Percentiles rank a stretch among this genome's conserved stretches.
Conservation (phyloP, 1,140 invertebrate genomes). For the Callitettix versicolor region DNA sequence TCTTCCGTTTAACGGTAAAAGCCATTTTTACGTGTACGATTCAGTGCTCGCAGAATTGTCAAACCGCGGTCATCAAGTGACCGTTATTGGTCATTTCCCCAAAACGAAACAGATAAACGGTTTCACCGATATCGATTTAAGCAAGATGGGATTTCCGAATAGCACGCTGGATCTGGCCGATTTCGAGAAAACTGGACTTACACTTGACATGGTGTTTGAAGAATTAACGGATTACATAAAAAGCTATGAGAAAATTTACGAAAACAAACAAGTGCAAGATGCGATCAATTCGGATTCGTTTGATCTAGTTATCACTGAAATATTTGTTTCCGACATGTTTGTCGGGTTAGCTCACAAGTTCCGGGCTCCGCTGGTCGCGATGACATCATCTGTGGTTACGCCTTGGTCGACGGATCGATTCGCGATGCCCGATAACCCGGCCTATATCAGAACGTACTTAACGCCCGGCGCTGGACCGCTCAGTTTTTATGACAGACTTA, state of each 20-base stretch:
- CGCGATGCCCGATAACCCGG: conserved; percentile 17
- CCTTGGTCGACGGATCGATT: conserved; percentile 16
- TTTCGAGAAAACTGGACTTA: not conserved
- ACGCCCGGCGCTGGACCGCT: conserved; percentile 9
- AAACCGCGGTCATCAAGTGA: conserved; percentile 27
- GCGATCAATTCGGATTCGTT: conserved; percentile 33
- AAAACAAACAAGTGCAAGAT: conserved; percentile 33
- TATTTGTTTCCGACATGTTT: conserved; percentile 23
- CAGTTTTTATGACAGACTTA: conserved; percentile 20
- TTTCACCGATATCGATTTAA: conserved; percentile 36
- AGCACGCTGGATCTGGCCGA: not conserved
- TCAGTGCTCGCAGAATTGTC: conserved; percentile 28
- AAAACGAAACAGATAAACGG: conserved; percentile 36
- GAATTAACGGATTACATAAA: not conserved
- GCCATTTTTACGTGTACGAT: conserved; percentile 31
- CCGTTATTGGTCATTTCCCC: conserved; percentile 33
- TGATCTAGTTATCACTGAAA: conserved; percentile 24
- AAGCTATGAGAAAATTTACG: not conserved
- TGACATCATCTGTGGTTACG: conserved; percentile 29
- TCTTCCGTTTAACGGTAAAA: conserved; percentile 27
- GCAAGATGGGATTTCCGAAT: not conserved
- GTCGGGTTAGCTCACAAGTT: conserved; percentile 31
- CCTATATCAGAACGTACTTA: conserved; percentile 34
- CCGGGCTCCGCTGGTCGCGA: conserved; percentile 31
- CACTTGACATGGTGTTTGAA: not conserved